Conservation (phyloP, 2,888 invertebrate species). For the Drosophila macrospina region DNA sequence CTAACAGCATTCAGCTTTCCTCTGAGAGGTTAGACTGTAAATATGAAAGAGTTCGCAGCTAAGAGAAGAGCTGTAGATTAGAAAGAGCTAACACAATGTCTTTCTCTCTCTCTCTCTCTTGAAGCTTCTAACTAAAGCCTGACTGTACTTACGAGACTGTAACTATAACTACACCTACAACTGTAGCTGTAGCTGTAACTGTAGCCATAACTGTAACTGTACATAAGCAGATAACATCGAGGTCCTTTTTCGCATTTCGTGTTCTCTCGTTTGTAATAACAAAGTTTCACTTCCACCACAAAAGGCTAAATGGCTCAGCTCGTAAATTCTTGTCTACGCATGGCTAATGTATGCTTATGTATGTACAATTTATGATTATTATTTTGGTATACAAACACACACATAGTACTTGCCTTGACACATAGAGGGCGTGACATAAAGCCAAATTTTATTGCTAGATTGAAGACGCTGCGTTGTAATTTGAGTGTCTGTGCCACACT, state of each 20-base stretch:
- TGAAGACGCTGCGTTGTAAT: slow-evolving; percentile 69
- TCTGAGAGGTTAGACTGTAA: too few relatives aligned
- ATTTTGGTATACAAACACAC: slow-evolving; percentile 11
- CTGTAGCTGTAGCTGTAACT: slow-evolving; percentile 4
- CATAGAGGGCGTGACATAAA: slow-evolving; percentile 64
- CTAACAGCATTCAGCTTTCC: too few relatives aligned
- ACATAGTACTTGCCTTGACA: slow-evolving; percentile 22
- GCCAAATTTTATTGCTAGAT: slow-evolving; percentile 54
- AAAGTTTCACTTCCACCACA: slow-evolving; percentile 54
- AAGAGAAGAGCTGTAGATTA: not conserved
- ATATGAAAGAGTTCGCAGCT: too few relatives aligned
- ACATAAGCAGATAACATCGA: slow-evolving; percentile 49
- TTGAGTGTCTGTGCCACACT: slow-evolving; percentile 69
- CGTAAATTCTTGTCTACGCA: slow-evolving; percentile 58
- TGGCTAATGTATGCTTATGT: slow-evolving; percentile 29
- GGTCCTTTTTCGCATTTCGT: slow-evolving; percentile 61
- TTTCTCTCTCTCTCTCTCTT: not conserved
- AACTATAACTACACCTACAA: slow-evolving; percentile 4
- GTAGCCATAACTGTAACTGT: slow-evolving; percentile 28
- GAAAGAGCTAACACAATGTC: not conserved
- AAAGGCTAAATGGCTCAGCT: slow-evolving; percentile 49
- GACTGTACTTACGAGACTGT: not conserved
- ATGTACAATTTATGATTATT: slow-evolving; percentile 20
- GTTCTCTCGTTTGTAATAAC: slow-evolving; percentile 63
- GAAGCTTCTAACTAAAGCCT: not conserved